Percentiles rank a stretch among this genome's conserved stretches.
Evolutionary conservation across 2,797 vertebrate species (phyloP).

Genomic region (Crax fasciolata): DNA sequence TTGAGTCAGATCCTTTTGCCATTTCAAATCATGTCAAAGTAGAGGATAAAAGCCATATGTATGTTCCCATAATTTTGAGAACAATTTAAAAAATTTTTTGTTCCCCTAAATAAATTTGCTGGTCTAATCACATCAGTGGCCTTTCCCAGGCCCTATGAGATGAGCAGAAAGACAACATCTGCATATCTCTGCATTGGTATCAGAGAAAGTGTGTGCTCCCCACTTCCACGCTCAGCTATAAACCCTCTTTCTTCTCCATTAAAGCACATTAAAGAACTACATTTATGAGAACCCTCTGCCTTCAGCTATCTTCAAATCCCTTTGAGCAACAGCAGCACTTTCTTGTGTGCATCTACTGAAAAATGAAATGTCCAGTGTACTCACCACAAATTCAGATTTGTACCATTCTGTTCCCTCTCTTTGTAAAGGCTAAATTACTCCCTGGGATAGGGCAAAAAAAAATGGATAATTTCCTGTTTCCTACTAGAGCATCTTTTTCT

Average conservation of each 20-base stretch:
- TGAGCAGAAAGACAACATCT: background rate
- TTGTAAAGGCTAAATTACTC: background rate
- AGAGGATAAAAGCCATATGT: background rate
- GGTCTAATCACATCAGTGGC: background rate
- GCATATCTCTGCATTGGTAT: background rate
- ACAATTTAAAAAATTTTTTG: background rate
- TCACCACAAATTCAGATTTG: background rate
- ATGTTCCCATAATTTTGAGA: constrained; percentile 19
- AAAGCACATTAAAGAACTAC: constrained; percentile 9
- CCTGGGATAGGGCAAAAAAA: background rate
- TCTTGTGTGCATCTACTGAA: background rate
- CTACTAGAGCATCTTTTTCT: background rate
- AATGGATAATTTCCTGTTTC: background rate
- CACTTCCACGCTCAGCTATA: background rate
- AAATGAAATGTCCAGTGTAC: background rate
- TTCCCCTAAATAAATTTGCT: background rate
- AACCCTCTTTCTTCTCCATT: background rate
- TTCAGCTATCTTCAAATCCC: background rate
- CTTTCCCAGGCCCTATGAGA: background rate
- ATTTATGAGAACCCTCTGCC: background rate
- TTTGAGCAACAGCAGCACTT: background rate
- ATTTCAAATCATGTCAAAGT: background rate
- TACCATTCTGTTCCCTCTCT: background rate
- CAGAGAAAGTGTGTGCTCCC: background rate
- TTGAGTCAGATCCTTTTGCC: background rate